Conservation (phyloP, 2,113 vertebrate genomes). For the Cyanoliseus patagonus region DNA sequence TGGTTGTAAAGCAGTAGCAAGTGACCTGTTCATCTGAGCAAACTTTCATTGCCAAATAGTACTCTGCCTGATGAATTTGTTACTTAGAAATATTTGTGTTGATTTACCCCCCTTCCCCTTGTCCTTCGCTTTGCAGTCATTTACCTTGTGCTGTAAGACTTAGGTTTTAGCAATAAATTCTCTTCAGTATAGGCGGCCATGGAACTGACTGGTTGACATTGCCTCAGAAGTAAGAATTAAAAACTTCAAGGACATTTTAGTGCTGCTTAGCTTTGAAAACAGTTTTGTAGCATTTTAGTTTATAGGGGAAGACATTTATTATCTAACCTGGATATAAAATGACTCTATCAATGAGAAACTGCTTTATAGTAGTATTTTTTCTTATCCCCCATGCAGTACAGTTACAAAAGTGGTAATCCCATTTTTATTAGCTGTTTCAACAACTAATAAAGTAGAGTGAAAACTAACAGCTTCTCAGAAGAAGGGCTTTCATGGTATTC, state of each 20-base stretch:
- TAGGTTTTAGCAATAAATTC: background rate
- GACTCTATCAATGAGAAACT: background rate
- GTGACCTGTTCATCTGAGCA: background rate
- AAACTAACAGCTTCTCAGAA: background rate
- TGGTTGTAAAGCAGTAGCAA: background rate
- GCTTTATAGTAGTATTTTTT: background rate
- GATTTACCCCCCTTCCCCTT: background rate
- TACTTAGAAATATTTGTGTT: background rate
- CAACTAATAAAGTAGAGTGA: background rate
- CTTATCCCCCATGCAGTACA: background rate
- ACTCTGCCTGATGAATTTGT: background rate
- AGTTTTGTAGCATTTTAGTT: background rate
- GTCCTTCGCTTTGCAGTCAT: background rate
- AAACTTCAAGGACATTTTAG: background rate
- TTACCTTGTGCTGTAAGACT: background rate
- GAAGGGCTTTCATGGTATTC: background rate
- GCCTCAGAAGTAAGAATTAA: background rate
- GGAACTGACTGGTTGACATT: background rate
- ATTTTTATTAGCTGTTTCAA: background rate
- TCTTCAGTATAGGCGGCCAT: background rate
- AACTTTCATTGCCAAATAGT: accelerated
- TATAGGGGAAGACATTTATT: background rate
- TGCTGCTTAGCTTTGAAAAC: background rate
- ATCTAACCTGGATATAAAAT: background rate
- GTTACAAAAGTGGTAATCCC: background rate